These are phyloP conservation scores for Trisateles emortualis DNA, from an alignment of 2,888 invertebrate species.

Conservation along the genomic window DNA sequence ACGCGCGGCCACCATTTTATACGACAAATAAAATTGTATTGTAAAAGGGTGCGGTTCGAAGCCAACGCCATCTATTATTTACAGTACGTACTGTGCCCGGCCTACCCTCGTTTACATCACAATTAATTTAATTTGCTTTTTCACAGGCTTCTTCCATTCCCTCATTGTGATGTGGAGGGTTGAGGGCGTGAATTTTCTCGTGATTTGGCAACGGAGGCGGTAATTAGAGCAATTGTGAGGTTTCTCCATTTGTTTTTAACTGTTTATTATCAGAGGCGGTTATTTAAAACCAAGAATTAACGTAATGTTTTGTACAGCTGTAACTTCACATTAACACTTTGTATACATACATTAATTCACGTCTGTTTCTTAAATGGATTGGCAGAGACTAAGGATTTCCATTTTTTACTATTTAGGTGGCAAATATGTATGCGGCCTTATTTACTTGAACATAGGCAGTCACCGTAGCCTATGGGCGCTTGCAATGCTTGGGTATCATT, in stretches of 20 bases:
- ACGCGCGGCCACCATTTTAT: slow-evolving; percentile 51
- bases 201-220: slow-evolving; percentile 82
- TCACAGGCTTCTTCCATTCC: slow-evolving; percentile 84
- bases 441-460: too few relatives aligned
- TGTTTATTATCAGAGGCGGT: slow-evolving; percentile 71
- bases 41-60: slow-evolving; percentile 69
- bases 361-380: too few relatives aligned
- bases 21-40: slow-evolving; percentile 65
- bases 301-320: slow-evolving; percentile 56
- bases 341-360: too few relatives aligned
- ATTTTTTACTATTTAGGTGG: too few relatives aligned
- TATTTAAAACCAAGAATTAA: slow-evolving; percentile 66
- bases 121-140: slow-evolving; percentile 86
- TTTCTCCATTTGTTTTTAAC: slow-evolving; percentile 81
- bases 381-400: too few relatives aligned
- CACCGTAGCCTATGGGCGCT: too few relatives aligned
- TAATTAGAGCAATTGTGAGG: slow-evolving; percentile 83
- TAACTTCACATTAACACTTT: slow-evolving; percentile 45
- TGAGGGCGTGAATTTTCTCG: slow-evolving; percentile 83
- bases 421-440: too few relatives aligned
- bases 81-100: slow-evolving; percentile 69
- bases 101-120: slow-evolving; percentile 84
- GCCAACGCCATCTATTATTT: slow-evolving; percentile 76
- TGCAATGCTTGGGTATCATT: too few relatives aligned
- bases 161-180: slow-evolving; percentile 78